Base-by-base conservation (phyloP, 2,888 invertebrate genomes). In the Byasa hedistus region DNA sequence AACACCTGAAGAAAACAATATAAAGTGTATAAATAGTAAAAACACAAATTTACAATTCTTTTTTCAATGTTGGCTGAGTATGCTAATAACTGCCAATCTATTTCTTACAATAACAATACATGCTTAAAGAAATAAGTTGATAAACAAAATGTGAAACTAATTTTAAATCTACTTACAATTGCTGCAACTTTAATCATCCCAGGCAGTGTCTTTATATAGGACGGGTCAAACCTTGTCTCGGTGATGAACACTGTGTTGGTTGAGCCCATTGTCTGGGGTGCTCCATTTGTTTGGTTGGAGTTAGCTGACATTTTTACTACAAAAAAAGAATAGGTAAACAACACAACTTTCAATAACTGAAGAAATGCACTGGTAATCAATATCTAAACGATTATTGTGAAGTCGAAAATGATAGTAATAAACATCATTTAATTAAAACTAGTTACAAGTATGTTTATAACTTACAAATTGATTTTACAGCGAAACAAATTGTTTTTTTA, bases 1-100 rank as follows among this genome's bases (percentile, higher is more conserved):
- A 95, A 82, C 1, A 93, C 80, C 96, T 96, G 86, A 52, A 91
- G 91, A 64, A 8, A 63, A 57, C 15, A 8, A 27, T 0, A 57
- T 54, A 32, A n/a, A 4, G n/a, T 51, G 10, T 21, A 21, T 8
- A 51, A 3, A 51, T 39, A 39, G 39, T 3, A 2, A 39, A 39
- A 12, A 15, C 15, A 15, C 3, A 15, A 39, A 12, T 4, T 27
- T 39, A 15, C 12, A 39, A 39, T 39, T 10, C 12, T 39, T 15
- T 39, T 3, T 39, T 39, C 10, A 39, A 39, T 15, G 15, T 39
- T 39, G 12, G 15, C 39, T 39, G 15, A 3, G 3, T 39, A 39
- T 15, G 15, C 15, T 15, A 39, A 39, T 27, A 5, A 27, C 27
- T 27, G 5, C 5, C 27, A 27, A 39, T 2, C 39, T 39, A 39